These are phyloP conservation scores for Aculops lycopersici DNA, from an alignment of 1,140 invertebrate genomes.

Conservation along the genomic window DNA sequence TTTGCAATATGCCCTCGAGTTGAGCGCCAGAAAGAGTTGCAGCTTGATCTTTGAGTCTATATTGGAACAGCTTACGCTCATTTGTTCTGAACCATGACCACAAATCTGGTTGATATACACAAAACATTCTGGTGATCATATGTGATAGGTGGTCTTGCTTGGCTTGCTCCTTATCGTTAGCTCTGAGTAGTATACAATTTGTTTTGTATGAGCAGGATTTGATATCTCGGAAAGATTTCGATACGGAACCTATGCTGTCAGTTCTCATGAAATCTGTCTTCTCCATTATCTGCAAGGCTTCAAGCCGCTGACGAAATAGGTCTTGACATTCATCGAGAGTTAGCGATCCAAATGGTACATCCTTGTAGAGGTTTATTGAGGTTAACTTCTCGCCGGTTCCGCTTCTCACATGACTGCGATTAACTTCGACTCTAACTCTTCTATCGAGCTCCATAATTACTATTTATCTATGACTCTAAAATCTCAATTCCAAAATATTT, in stretches of 20 bases:
- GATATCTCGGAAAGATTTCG: background rate
- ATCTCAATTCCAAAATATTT: no score
- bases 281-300: background rate
- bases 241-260: background rate
- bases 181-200: background rate
- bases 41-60: conserved; percentile 26
- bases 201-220: background rate
- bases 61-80: conserved; percentile 62
- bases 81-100: conserved; percentile 53
- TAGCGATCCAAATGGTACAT: conserved; percentile 37
- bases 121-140: conserved; percentile 61
- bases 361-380: conserved; percentile 39
- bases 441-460: background rate
- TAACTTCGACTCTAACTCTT: background rate
- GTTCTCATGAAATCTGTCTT: background rate
- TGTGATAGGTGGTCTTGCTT: conserved; percentile 56
- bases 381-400: background rate
- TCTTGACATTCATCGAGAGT: conserved; percentile 54
- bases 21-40: background rate
- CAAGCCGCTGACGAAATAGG: conserved; percentile 15
- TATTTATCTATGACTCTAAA: no score
- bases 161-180: conserved; percentile 5
- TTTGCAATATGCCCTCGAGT: no score
- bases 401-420: no score
- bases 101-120: conserved; percentile 42